Evolutionary conservation across 2,113 vertebrate genomes (phyloP).

Genomic region (Capricornis sumatraensis): DNA sequence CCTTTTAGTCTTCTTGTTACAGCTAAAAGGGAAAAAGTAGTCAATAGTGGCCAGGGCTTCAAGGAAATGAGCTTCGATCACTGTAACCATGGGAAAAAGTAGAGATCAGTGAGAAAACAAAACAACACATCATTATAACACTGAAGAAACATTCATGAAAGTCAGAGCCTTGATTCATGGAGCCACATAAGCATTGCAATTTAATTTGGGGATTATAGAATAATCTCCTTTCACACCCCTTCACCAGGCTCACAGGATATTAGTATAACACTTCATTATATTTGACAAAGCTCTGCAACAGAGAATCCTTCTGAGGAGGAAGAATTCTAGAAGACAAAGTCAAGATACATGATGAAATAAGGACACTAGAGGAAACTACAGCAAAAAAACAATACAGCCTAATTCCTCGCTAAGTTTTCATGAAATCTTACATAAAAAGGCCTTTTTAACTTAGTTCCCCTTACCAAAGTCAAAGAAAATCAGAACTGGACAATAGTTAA

Average conservation of each 20-base stretch:
- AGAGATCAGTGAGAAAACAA: neutral
- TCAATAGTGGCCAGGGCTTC: neutral
- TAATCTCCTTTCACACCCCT: rapidly evolving
- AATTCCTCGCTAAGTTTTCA: neutral
- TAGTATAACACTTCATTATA: neutral
- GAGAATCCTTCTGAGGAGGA: no score
- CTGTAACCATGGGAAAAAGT: no score
- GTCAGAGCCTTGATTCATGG: no score
- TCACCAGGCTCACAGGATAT: neutral
- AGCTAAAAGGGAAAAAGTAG: neutral
- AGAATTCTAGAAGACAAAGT: neutral
- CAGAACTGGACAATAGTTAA: neutral
- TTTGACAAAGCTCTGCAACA: neutral
- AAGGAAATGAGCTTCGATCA: neutral
- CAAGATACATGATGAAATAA: neutral
- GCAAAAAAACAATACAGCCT: neutral
- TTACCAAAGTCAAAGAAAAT: neutral
- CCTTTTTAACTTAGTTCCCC: neutral
- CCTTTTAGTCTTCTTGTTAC: neutral
- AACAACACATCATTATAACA: neutral
- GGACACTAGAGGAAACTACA: neutral
- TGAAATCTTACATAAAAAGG: neutral
- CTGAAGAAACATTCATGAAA: neutral
- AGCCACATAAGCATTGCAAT: neutral
- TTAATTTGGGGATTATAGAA: neutral